These are phyloP conservation scores for Amiota minor DNA, from an alignment of 2,888 invertebrate genomes.

Conservation along the genomic window DNA sequence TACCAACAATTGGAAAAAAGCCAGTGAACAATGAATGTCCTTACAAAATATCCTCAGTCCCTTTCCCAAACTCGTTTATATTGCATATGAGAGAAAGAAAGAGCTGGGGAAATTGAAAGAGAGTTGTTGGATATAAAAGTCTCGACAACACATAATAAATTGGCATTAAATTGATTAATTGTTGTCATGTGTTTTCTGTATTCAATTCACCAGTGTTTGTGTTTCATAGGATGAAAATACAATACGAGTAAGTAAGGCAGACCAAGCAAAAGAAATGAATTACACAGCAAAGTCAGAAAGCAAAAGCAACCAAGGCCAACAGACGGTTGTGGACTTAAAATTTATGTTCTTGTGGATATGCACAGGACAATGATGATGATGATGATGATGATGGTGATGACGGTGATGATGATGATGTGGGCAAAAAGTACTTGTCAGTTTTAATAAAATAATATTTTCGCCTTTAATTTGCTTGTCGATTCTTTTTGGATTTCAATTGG, in stretches of 20 bases:
- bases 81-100: too few species aligned
- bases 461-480: neutral
- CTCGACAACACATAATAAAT: slow-evolving; percentile 46
- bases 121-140: slow-evolving; percentile 20
- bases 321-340: neutral
- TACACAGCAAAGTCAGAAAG: slow-evolving; percentile 5
- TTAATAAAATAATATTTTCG: slow-evolving; percentile 6
- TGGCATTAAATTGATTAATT: slow-evolving; percentile 51
- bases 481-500: too few species aligned
- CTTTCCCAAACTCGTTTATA: neutral
- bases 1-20: neutral
- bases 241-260: neutral
- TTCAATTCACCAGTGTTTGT: slow-evolving; percentile 1
- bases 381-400: too few species aligned
- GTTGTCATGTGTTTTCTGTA: slow-evolving; percentile 34
- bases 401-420: too few species aligned
- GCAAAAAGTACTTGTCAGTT: neutral
- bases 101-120: too few species aligned
- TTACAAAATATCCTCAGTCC: neutral
- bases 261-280: neutral
- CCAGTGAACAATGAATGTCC: neutral
- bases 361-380: too few species aligned
- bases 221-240: neutral
- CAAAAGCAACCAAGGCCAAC: neutral
- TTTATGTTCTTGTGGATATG: too few species aligned